Percentiles rank a stretch among this genome's conserved stretches.
Evolutionary conservation across 2,113 vertebrate species (phyloP).

Genomic region (Halcyon senegalensis): DNA sequence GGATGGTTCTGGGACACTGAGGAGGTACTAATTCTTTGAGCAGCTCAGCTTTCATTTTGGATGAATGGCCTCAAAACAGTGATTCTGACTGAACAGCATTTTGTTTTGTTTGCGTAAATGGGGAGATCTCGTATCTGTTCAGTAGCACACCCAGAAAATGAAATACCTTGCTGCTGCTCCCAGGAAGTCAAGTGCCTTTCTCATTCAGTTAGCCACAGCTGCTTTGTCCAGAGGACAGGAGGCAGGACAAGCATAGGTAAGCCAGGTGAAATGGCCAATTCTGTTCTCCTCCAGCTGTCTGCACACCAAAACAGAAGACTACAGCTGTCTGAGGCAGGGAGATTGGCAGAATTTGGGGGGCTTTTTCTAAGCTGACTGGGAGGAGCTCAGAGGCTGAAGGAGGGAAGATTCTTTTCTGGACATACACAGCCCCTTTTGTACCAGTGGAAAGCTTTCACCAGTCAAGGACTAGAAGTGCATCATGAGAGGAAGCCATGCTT

Average conservation of each 20-base stretch:
- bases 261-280: not conserved
- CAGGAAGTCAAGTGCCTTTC: not conserved
- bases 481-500: not conserved
- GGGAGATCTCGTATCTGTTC: not conserved
- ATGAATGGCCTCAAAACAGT: not conserved
- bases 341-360: not conserved
- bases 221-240: not conserved
- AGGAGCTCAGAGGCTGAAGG: not conserved
- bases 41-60: not conserved
- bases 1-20: not conserved
- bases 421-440: not conserved
- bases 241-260: not conserved
- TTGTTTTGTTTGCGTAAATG: not conserved
- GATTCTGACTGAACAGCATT: not conserved
- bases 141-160: not conserved
- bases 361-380: not conserved
- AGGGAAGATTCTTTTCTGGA: not conserved
- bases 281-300: not conserved
- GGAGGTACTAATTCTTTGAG: not conserved
- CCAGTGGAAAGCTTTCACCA: not conserved
- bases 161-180: not conserved
- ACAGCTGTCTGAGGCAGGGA: not conserved
- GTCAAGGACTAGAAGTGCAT: not conserved
- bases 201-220: not conserved
- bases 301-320: fast-evolving